A percentile compares a stretch with the other conserved stretches of the same genome.
Conservation (phyloP, 1,140 invertebrate genomes). For the Ooceraea biroi region DNA sequence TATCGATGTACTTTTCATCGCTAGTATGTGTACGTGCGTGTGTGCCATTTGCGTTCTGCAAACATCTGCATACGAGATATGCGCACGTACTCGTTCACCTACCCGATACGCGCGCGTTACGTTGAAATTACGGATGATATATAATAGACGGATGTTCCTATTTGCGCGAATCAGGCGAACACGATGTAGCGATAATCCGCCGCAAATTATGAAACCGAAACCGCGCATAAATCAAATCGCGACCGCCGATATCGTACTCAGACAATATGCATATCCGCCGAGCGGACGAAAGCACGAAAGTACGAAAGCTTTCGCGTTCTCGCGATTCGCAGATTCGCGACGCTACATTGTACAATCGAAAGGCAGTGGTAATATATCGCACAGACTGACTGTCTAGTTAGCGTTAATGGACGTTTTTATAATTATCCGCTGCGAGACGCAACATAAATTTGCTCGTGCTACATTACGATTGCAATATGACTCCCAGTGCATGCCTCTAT, state of each 20-base stretch:
- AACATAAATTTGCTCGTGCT: constrained; percentile 42
- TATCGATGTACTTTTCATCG: constrained; percentile 37
- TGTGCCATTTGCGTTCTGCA: constrained; percentile 4
- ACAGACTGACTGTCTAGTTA: not conserved
- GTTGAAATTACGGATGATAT: not conserved
- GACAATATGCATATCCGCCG: not conserved
- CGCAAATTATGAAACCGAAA: constrained; percentile 28
- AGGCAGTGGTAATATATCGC: constrained; percentile 14
- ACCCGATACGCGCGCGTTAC: constrained; percentile 17
- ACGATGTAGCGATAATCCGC: constrained; percentile 22
- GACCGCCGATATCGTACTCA: constrained; percentile 17
- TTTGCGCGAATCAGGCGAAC: constrained; percentile 31
- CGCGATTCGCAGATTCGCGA: not conserved
- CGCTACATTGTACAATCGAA: constrained; percentile 26
- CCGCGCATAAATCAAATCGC: constrained; percentile 38
- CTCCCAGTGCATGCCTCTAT: constrained; percentile 11
- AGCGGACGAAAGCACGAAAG: too few relatives aligned
- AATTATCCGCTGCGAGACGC: constrained; percentile 36
- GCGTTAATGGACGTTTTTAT: constrained; percentile 43
- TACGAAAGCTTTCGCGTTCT: constrained; percentile 3
- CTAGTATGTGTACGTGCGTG: not conserved
- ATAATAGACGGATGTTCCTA: not conserved
- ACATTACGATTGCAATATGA: constrained; percentile 43
- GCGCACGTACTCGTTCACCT: not conserved
- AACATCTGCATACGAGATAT: constrained; percentile 23